Base-by-base conservation (phyloP, 2,888 invertebrate genomes). In the Calliopum simillimum region DNA sequence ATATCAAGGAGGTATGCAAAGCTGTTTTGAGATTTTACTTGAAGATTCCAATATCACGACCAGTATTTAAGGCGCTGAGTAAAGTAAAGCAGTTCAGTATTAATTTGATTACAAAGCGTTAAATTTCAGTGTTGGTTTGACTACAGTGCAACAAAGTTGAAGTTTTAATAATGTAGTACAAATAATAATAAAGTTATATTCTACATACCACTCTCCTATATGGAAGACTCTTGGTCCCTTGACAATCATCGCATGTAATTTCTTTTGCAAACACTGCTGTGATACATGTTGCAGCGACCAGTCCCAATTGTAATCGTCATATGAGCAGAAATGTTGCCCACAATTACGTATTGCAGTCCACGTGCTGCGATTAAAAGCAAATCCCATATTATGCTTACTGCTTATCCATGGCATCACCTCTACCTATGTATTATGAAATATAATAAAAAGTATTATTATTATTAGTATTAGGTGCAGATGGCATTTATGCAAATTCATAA, bases 231-330 rank as follows among this genome's bases (percentile, higher is more conserved):
- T 87, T 0, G 99, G 98, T 0, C 97, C 96, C 79, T 95, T 93
- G 81, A 96, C 93, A 77, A 97, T 91, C 88, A 98, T 93, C 1
- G 97, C 94, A 77, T 93, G 92, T 73, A 98, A 89, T 78, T 94
- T 94, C 69, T 89, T 88, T 0, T 89, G 89, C 71, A 94, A 88
- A 80, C 94, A 92, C 78, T 94, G 93, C 85, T 96, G 95, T 1
- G 96, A 95, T 65, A 97, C 89, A 84, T 96, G 94, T 75, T 97
- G 92, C 75, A 99, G 87, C 0, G 98, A 97, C 94, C 99, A 99
- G 82, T 99, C 99, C 99, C 99, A 99, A 84, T 99, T 99, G 86
- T 99, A 99, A 83, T 99, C 99, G 82, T 99, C 99, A 86, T 96
- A 98, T 2, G 92, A 91, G 86, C 99, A 99, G 86, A 99, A 99